Evolutionary conservation across 2,113 vertebrate genomes (phyloP), one percentile per base, ranked within the genome.

Genomic region (Indri indri): DNA sequence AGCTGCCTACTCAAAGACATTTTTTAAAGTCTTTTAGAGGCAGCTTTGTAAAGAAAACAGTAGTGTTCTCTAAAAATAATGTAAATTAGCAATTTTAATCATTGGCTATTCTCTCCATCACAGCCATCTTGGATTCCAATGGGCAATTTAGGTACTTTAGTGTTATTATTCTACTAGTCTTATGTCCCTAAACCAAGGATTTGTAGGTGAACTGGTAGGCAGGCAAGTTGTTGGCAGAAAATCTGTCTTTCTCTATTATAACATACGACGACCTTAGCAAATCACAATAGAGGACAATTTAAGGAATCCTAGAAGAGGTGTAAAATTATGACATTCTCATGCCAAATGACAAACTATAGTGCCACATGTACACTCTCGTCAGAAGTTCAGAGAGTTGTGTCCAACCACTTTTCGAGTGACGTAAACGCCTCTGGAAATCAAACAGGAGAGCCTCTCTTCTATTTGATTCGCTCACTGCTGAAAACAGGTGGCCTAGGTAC

Each of bases 281-380:
- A 91, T 77, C 88, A 90, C 68, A 68, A 17, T 1, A 63, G 7
- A 76, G 13, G 32, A 52, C 54, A 66, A 71, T 42, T 70, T 47
- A 77, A 79, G 50, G 76, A 95, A 79, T 90, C 79, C 47, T 73
- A 52, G 52, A 90, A 80, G 45, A 90, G 34, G 37, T 79, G 65
- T 30, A 96, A 52, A 95, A 97, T 50, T 40, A 27, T 14, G 50
- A 83, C 73, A 40, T 13, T 77, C 77, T 95, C 74, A 85, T 11
- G 40, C 5, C 45, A 90, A 70, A 90, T 66, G 66, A 97, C 66
- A 94, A 96, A 94, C 37, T 42, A 30, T 1, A 22, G 59, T 96
- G 97, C 97, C 98, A 98, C 97, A 98, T 93, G 85, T 40, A 97
- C 97, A 98, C 63, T 65, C 37, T 4, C 37, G 37, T 95, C 47